phyloP scores from a whole-genome alignment of 2,888 invertebrate species.

The Ryuthela nishihirai region DNA sequence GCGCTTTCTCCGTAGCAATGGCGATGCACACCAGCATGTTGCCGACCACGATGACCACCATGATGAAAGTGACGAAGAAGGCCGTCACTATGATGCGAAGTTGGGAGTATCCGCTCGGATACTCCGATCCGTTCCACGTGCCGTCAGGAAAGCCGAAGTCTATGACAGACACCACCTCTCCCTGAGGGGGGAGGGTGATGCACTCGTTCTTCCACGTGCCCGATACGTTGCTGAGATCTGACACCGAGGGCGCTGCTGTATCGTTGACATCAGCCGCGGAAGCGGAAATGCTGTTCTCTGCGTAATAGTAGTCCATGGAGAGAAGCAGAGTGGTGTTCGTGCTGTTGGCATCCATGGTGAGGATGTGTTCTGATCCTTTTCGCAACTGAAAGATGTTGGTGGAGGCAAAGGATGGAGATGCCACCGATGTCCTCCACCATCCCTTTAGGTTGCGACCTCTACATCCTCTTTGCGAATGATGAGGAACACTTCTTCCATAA shows the following conservation, averaged over 20 bases:
- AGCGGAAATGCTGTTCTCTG: constrained; percentile 5
- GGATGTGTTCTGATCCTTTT: too few species aligned
- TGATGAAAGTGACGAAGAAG: constrained; percentile 82
- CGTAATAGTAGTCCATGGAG: constrained; percentile 24
- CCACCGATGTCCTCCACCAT: too few species aligned
- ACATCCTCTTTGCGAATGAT: too few species aligned
- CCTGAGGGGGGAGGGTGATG: neutral
- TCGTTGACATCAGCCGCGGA: neutral
- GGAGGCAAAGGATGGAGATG: too few species aligned
- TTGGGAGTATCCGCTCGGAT: constrained; percentile 85
- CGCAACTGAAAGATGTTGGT: too few species aligned
- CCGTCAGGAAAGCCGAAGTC: too few species aligned
- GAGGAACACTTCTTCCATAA: too few species aligned
- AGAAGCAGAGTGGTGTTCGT: constrained; percentile 16
- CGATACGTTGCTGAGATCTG: constrained; percentile 10
- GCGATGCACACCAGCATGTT: constrained; percentile 96
- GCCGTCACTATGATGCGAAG: constrained; percentile 86
- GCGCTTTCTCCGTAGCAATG: constrained; percentile 88
- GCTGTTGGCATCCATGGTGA: constrained; percentile 26
- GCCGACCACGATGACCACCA: constrained; percentile 93
- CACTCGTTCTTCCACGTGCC: constrained; percentile 1
- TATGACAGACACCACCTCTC: constrained; percentile 7
- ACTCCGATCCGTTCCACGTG: constrained; percentile 48
- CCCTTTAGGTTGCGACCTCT: too few species aligned
- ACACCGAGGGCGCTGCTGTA: neutral